phyloP scores from a whole-genome alignment of 2,113 vertebrate species.

The Chaetorhynchus papuensis region DNA sequence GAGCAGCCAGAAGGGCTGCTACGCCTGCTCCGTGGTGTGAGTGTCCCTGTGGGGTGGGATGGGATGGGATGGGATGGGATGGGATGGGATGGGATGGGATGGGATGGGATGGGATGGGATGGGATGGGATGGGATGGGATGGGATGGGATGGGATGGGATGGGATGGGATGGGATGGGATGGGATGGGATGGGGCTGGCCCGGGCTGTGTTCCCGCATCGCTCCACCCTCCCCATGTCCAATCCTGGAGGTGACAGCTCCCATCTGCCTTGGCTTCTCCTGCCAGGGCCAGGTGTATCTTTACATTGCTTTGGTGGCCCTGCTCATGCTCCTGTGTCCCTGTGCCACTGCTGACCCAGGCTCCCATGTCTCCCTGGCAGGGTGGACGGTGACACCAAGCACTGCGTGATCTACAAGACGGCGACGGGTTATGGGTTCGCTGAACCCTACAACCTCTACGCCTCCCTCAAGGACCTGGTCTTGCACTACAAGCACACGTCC shows the following conservation, averaged over 20 bases:
- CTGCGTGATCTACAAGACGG: constrained; percentile 90
- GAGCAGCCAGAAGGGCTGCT: constrained; percentile 82
- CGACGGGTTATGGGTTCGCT: constrained; percentile 85
- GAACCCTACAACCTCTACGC: constrained; percentile 92
- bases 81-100: background rate
- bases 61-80: background rate
- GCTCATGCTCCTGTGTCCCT: background rate
- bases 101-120: too few species aligned
- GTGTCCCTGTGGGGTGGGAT: background rate
- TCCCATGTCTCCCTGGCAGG: constrained; percentile 53
- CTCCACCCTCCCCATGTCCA: background rate
- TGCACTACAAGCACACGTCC: constrained; percentile 91
- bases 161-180: background rate
- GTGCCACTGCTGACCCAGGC: background rate
- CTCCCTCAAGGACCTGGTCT: constrained; percentile 88
- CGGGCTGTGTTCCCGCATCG: fast-evolving
- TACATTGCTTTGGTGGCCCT: fast-evolving
- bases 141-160: background rate
- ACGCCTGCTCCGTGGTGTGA: constrained; percentile 82
- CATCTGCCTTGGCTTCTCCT: background rate
- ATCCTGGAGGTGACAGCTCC: background rate
- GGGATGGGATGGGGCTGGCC: background rate
- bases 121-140: background rate
- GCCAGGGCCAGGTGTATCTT: background rate
- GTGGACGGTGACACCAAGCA: constrained; percentile 89